Evolutionary conservation across 2,888 invertebrate genomes (phyloP).

Genomic region (Acrobasis suavella): DNA sequence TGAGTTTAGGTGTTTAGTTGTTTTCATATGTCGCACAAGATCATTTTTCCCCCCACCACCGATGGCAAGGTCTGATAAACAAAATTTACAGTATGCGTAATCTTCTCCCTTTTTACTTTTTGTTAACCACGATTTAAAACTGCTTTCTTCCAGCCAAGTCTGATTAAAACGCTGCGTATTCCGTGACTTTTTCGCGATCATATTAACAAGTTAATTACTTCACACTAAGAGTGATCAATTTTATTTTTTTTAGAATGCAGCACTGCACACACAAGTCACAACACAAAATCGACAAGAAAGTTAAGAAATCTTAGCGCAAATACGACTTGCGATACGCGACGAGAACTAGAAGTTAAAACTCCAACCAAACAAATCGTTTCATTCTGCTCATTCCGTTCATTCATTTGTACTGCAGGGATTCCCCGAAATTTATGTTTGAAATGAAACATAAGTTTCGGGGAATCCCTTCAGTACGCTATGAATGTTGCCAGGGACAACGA

Average conservation of each 20-base stretch:
- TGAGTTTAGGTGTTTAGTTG: slow-evolving; percentile 25
- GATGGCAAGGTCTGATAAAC: no score
- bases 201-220: slow-evolving; percentile 15
- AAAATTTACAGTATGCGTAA: slow-evolving; percentile 27
- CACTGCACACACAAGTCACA: slow-evolving; percentile 5
- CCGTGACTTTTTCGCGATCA: slow-evolving; percentile 24
- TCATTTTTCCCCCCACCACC: slow-evolving; percentile 25
- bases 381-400: not conserved
- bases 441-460: slow-evolving; percentile 1
- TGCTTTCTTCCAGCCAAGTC: slow-evolving; percentile 25
- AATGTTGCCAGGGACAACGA: slow-evolving; percentile 1
- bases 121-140: slow-evolving; percentile 25
- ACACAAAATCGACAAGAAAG: slow-evolving; percentile 12
- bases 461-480: not conserved
- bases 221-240: slow-evolving; percentile 9
- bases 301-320: slow-evolving; percentile 4
- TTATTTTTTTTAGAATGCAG: slow-evolving; percentile 12
- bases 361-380: slow-evolving; percentile 1
- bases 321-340: slow-evolving; percentile 4
- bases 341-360: not conserved
- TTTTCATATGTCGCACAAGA: slow-evolving; percentile 25
- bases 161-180: slow-evolving; percentile 25
- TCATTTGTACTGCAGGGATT: not conserved
- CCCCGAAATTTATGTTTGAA: slow-evolving; percentile 1
- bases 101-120: slow-evolving; percentile 26